Evolutionary conservation across 2,797 vertebrate genomes (phyloP), one percentile per base, ranked within the genome.

Genomic region (Lepilemur ruficaudatus): DNA sequence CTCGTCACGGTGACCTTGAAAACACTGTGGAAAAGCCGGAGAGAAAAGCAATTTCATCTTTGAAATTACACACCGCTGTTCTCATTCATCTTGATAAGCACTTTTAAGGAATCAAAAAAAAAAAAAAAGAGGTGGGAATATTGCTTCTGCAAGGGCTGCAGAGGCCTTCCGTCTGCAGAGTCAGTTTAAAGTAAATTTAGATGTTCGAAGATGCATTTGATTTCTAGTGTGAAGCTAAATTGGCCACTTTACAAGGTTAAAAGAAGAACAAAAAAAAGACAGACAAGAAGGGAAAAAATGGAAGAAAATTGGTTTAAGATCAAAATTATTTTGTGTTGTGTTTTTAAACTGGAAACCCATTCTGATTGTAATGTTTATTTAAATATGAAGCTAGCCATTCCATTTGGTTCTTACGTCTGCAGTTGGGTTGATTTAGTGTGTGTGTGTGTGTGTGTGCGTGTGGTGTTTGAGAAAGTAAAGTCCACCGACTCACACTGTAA

Each of bases 1-100:
- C 86, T 94, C 97, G 96, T 96, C 92, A 85, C 7, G 43, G 95
- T 98, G 98, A 99, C 98, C 98, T 99, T 99, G 98, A 98, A 98
- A 98, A 98, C 94, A 46, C 96, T 92, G 97, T 96, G 93, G 97
- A 95, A 98, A 98, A 98, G 97, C 97, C 96, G 97, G 95, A 98
- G 95, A 98, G 98, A 98, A 98, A 99, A 99, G 98, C 98, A 99
- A 99, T 99, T 99, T 99, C 96, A 98, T 98, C 98, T 99, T 98
- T 99, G 98, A 98, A 98, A 99, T 99, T 99, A 98, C 98, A 98
- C 97, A 98, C 96, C 84, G 97, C 97, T 98, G 93, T 98, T 98
- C 98, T 98, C 98, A 98, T 99, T 99, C 98, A 98, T 99, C 98
- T 98, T 99, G 98, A 99, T 99, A 99, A 98, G 98, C 96, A 98